Conservation (phyloP, 1,140 invertebrate species). For the Tyrophagus putrescentiae region DNA sequence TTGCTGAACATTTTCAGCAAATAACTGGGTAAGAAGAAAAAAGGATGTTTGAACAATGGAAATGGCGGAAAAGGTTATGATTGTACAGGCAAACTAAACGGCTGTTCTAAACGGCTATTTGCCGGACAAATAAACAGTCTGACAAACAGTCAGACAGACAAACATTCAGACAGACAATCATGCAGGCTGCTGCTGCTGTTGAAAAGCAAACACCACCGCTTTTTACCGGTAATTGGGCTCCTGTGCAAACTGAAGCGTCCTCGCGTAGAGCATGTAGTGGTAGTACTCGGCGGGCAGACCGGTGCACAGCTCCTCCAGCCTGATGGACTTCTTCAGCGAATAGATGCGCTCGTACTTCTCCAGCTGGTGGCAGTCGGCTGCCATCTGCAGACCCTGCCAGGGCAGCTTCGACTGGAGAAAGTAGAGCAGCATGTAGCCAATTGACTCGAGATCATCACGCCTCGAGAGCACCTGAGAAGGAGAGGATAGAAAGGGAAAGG, state of each 20-base stretch:
- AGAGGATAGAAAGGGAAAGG: slow-evolving; percentile 35
- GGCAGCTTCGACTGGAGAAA: slow-evolving; percentile 94
- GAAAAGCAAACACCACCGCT: slow-evolving; percentile 34
- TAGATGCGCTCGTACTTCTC: slow-evolving; percentile 99
- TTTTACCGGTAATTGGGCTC: slow-evolving; percentile 45
- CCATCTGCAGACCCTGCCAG: slow-evolving; percentile 95
- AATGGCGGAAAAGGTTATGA: no score
- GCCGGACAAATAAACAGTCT: no score
- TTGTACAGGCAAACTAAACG: no score
- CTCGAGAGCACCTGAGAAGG: slow-evolving; percentile 99
- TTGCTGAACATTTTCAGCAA: background rate
- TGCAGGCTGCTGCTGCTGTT: no score
- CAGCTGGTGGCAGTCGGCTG: slow-evolving; percentile 40
- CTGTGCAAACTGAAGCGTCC: slow-evolving; percentile 44
- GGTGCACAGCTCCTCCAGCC: slow-evolving; percentile 90
- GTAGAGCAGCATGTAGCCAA: slow-evolving; percentile 99
- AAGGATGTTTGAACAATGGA: no score
- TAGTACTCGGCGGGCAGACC: slow-evolving; percentile 74
- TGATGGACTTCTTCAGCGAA: slow-evolving; percentile 92
- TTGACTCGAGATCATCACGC: slow-evolving; percentile 94
- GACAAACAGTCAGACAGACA: no score
- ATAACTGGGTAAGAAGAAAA: no score
- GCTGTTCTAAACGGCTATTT: no score
- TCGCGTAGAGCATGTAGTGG: slow-evolving; percentile 61
- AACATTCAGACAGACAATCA: no score